A percentile compares a stretch with the other conserved stretches of the same genome.
These are phyloP conservation scores for Tenthredo livida DNA, from an alignment of 2,888 invertebrate species.

Conservation along the genomic window DNA sequence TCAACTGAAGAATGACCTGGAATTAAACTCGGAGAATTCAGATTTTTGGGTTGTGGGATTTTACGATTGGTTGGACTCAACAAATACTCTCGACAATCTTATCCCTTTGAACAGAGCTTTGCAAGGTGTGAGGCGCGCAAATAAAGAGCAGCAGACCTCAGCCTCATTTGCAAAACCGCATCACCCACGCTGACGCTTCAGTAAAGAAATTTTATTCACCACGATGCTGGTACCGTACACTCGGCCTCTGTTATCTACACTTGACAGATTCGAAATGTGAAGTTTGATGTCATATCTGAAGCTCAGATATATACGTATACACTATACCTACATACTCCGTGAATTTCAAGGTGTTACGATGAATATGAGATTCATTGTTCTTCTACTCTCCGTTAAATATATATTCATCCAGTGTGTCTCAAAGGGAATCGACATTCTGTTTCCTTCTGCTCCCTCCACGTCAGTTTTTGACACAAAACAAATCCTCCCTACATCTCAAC, in stretches of 20 bases:
- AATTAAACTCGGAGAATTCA: neutral
- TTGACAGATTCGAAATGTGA: neutral
- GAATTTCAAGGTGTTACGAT: neutral
- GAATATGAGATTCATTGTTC: neutral
- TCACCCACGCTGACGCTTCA: neutral
- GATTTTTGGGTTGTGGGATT: neutral
- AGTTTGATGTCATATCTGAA: neutral
- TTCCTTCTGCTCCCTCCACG: too few species aligned
- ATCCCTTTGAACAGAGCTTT: constrained; percentile 1
- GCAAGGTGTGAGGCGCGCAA: neutral
- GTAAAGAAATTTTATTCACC: neutral
- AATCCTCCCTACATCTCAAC: too few species aligned
- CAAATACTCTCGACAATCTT: neutral
- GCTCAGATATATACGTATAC: neutral
- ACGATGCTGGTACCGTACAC: neutral
- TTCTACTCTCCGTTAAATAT: neutral
- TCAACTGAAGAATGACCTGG: neutral
- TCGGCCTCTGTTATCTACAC: neutral
- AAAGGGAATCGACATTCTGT: too few species aligned
- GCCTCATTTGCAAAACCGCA: neutral
- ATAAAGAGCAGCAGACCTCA: neutral
- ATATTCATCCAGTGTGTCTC: too few species aligned
- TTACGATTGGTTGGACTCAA: neutral
- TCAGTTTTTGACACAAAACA: too few species aligned
- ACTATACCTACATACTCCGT: neutral